Evolutionary conservation across 2,113 vertebrate species (phyloP).

Genomic region (Syrmaticus mikado): DNA sequence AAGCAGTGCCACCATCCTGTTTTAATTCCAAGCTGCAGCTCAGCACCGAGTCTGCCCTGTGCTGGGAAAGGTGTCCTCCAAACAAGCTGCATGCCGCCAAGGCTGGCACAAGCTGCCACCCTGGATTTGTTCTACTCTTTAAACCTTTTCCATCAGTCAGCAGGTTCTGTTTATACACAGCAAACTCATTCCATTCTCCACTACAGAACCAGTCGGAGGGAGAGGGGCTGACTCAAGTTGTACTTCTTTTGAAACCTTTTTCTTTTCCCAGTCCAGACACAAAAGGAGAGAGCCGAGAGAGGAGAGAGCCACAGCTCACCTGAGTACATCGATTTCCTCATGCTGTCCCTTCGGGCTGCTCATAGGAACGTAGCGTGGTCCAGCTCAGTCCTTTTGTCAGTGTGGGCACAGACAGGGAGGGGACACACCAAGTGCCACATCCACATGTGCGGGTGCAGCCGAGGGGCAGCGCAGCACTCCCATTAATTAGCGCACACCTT

Average conservation of each 20-base stretch:
- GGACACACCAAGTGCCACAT: neutral
- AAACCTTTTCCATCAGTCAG: neutral
- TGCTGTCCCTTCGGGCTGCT: constrained; percentile 21
- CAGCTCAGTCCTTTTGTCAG: neutral
- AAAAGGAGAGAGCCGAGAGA: neutral
- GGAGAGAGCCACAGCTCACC: constrained; percentile 50
- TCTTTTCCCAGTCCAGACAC: neutral
- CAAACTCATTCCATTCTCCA: rapidly evolving
- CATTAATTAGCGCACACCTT: constrained; percentile 40
- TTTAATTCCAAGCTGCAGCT: rapidly evolving
- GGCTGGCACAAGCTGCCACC: neutral
- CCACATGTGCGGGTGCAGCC: neutral
- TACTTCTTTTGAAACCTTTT: neutral
- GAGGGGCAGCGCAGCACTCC: constrained; percentile 7
- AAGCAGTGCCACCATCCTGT: rapidly evolving
- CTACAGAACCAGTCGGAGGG: neutral
- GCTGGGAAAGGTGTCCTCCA: neutral
- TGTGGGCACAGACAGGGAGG: neutral
- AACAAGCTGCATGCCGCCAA: neutral
- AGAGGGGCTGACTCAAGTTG: neutral
- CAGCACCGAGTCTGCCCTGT: rapidly evolving
- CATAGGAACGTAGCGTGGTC: constrained; percentile 22
- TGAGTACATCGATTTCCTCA: constrained; percentile 69
- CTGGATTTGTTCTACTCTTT: neutral
- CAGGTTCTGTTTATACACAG: neutral